Conservation (phyloP, 64 coral and sea anemone species). For the Actinia equina region DNA sequence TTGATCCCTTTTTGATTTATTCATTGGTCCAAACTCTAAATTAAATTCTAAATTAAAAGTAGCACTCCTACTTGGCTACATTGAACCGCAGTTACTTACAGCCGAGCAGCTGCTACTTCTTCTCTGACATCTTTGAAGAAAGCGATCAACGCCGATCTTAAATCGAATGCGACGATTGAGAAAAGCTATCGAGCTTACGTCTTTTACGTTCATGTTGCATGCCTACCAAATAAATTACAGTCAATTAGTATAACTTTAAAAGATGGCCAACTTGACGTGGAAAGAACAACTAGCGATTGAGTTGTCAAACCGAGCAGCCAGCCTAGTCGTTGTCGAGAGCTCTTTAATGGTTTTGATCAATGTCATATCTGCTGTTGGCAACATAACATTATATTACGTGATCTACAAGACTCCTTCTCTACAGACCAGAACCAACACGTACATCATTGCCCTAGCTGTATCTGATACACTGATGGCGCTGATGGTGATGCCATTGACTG, state of each 20-base stretch:
- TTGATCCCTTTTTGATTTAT: no score
- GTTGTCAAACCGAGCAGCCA: neutral
- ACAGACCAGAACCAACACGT: conserved; percentile 30
- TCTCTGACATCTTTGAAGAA: no score
- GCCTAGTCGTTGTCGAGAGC: conserved; percentile 22
- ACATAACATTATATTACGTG: conserved; percentile 35
- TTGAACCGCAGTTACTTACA: no score
- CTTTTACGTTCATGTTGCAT: no score
- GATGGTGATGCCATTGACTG: conserved; percentile 34
- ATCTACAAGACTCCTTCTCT: conserved; percentile 41
- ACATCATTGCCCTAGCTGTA: neutral
- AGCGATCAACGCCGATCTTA: no score
- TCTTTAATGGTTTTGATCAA: conserved; percentile 28
- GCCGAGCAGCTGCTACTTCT: no score
- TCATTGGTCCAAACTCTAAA: no score
- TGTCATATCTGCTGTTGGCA: conserved; percentile 16
- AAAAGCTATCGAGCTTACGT: no score
- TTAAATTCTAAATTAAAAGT: no score
- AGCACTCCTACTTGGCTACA: no score
- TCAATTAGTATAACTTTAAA: neutral
- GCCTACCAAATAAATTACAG: no score
- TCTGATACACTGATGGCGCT: conserved; percentile 20
- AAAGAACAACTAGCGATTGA: neutral
- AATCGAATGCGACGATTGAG: no score
- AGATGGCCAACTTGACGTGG: neutral